A percentile compares a stretch with the other conserved stretches of the same genome.
Evolutionary conservation across 2,113 vertebrate species (phyloP).

Genomic region (Myotis lucifugus): DNA sequence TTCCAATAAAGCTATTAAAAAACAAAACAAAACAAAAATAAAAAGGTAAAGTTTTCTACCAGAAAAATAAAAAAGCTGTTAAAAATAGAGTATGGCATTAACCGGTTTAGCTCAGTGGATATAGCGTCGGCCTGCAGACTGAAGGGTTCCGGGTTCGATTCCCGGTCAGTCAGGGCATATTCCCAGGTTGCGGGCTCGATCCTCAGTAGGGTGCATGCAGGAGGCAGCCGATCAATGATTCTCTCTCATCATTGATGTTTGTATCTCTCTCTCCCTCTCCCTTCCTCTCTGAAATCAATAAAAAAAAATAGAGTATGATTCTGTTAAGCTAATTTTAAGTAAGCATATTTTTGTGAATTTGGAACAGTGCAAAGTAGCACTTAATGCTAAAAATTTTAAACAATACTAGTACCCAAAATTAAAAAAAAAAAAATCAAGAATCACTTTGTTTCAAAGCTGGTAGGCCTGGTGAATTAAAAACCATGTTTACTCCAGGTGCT

Average conservation of each 20-base stretch:
- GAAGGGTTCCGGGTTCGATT: no score
- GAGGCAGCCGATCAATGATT: no score
- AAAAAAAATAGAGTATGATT: neutral
- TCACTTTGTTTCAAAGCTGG: neutral
- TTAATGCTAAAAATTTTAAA: neutral
- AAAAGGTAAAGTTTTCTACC: neutral
- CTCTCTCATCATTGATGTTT: no score
- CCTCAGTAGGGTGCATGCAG: no score
- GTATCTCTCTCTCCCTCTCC: no score
- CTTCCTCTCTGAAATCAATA: neutral
- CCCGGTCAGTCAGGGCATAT: no score
- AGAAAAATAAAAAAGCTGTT: neutral
- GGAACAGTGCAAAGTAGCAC: neutral
- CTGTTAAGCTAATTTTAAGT: slow-evolving; percentile 8
- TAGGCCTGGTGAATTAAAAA: neutral
- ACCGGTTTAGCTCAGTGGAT: no score
- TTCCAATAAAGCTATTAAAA: neutral
- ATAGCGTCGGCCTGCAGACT: no score
- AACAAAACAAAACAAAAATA: neutral
- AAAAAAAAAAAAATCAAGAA: neutral
- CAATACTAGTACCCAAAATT: neutral
- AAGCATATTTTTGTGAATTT: neutral
- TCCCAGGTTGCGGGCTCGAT: no score
- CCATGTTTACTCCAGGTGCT: neutral
- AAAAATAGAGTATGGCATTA: neutral